A percentile compares a stretch with the other conserved stretches of the same genome.
These are phyloP conservation scores for Hipposideros armiger DNA, from an alignment of 2,113 vertebrate species.

Conservation along the genomic window DNA sequence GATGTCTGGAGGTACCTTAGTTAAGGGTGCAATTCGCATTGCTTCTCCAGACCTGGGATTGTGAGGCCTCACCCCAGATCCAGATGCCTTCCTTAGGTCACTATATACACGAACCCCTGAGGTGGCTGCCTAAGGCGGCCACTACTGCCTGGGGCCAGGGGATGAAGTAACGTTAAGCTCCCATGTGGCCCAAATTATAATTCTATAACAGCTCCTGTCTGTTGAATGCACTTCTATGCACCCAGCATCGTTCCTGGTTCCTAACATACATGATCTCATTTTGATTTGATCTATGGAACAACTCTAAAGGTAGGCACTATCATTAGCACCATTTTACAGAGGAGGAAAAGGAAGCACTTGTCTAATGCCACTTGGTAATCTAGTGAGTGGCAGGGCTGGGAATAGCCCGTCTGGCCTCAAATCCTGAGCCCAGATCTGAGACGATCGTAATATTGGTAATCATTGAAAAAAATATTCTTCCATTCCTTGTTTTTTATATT, in stretches of 20 bases:
- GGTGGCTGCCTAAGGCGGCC: neutral
- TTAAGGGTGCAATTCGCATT: neutral
- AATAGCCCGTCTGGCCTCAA: neutral
- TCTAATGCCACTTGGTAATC: neutral
- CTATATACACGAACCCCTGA: neutral
- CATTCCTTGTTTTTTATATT: slow-evolving; percentile 39
- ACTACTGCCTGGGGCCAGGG: neutral
- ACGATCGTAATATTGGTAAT: neutral
- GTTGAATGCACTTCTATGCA: neutral
- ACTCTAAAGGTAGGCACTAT: neutral
- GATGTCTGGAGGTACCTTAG: neutral
- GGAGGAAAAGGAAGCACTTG: neutral
- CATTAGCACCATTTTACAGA: neutral
- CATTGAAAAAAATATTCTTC: neutral
- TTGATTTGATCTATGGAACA: neutral
- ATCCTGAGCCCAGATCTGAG: neutral
- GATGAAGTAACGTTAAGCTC: neutral
- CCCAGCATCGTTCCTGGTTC: neutral
- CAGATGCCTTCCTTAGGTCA: neutral
- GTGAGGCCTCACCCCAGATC: neutral
- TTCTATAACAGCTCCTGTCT: neutral
- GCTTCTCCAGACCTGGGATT: neutral
- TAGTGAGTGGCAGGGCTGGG: neutral
- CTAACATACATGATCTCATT: neutral
- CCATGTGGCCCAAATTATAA: neutral